phyloP scores from a whole-genome alignment of 2,113 vertebrate genomes.

The Morone saxatilis region DNA sequence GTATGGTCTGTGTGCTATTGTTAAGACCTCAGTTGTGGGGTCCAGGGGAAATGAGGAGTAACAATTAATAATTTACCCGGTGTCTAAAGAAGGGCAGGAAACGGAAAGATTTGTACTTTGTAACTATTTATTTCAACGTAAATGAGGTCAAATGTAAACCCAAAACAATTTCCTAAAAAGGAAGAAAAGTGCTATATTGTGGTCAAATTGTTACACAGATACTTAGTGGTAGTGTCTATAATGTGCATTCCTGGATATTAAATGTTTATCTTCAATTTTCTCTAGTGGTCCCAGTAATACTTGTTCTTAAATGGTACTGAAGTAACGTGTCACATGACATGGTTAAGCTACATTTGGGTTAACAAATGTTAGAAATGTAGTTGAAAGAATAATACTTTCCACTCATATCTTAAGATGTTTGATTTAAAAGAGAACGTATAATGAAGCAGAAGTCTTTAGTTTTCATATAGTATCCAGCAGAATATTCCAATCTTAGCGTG shows the following conservation, averaged over 20 bases:
- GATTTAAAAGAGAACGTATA: neutral
- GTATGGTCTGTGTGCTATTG: neutral
- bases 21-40: too few species aligned
- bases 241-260: neutral
- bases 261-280: neutral
- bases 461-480: neutral
- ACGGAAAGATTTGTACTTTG: too few species aligned
- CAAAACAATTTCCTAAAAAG: too few species aligned
- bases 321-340: neutral
- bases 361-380: neutral
- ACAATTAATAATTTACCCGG: too few species aligned
- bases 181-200: neutral
- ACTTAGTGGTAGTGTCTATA: neutral
- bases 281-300: neutral
- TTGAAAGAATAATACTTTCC: neutral
- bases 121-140: too few species aligned
- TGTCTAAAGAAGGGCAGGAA: too few species aligned
- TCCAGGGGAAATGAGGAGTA: too few species aligned
- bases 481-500: neutral
- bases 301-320: neutral
- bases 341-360: neutral
- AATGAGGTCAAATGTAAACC: too few species aligned
- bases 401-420: neutral
- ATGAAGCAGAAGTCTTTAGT: neutral
- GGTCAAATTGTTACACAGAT: neutral